Base-by-base conservation (phyloP, 2,113 vertebrate genomes). In the Xenus cinereus region DNA sequence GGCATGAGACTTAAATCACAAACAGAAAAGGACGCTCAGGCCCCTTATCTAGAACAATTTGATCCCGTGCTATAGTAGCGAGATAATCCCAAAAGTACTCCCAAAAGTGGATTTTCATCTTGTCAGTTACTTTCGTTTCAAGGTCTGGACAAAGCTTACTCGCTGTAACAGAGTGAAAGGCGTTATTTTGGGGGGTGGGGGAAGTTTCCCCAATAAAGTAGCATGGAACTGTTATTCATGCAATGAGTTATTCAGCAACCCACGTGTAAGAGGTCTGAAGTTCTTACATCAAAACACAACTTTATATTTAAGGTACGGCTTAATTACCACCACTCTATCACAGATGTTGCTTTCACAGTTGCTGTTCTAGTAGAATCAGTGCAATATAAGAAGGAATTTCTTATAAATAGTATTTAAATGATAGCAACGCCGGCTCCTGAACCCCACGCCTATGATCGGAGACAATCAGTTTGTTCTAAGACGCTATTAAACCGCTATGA, bases 401-500 rank as follows among this genome's bases (percentile, higher is more conserved):
- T 10, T 21, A 4, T 0, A 21, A 10, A 1, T 3, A 54, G 21
- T 7, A 41, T 6, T 26, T 14, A 33, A 62, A 2, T 1, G 8
- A 35, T 4, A 21, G 19, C 18, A 33, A 8, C 0, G 8, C 5
- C 21, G 7, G 23, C 19, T 68, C 53, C 59, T 3, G 41, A 37
- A 3, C 14, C 24, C 5, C 1, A 5, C 1, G 6, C 1, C n/a
- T 9, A 0, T 4, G 24, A 23, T 3, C 9, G 13, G 26, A 68
- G n/a, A 24, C 53, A 17, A 8, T 1, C 8, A 0, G 17, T 5
- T 57, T 23, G 37, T 19, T 15, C 11, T 1, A 1, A 4, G 19
- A 8, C 46, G 3, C 60, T n/a, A 14, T 0, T 0, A 4, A 7
- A 4, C 23, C 4, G 2, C 80, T 1, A 7, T 56, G 2, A 10